Conservation (phyloP, 2,888 invertebrate genomes). For the Oligia fasciuncula region DNA sequence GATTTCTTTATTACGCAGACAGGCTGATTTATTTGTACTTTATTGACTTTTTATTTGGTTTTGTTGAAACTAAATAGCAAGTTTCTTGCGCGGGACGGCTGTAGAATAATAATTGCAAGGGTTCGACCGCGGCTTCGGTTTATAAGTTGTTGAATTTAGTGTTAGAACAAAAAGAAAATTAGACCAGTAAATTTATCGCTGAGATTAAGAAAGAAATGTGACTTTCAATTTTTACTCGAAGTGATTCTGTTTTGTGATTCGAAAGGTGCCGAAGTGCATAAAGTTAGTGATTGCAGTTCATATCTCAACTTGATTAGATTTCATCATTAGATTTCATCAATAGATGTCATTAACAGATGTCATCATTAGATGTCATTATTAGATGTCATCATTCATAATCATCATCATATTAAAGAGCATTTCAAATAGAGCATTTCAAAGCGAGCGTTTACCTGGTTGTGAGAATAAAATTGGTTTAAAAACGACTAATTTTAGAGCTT, state of each 20-base stretch:
- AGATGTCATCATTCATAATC: no score
- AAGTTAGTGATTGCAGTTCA: conserved; percentile 2
- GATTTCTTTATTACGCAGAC: conserved; percentile 63
- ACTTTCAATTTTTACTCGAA: conserved; percentile 19
- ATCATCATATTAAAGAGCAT: not conserved
- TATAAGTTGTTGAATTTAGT: conserved; percentile 54
- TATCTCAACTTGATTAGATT: conserved; percentile 15
- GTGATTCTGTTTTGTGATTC: conserved; percentile 9
- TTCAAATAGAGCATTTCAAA: not conserved
- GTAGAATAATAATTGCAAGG: conserved; percentile 63
- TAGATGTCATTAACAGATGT: not conserved
- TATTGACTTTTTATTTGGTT: conserved; percentile 65
- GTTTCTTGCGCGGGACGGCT: conserved; percentile 47
- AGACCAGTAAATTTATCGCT: conserved; percentile 36
- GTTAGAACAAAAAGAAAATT: conserved; percentile 51
- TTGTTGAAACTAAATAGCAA: conserved; percentile 59
- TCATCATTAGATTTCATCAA: not conserved
- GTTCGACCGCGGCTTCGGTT: conserved; percentile 45
- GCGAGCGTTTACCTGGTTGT: not conserved
- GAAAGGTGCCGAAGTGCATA: not conserved
- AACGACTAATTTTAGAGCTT: not conserved
- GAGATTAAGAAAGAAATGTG: conserved; percentile 35
- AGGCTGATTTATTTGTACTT: conserved; percentile 67
- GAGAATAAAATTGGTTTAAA: not conserved
- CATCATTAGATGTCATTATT: not conserved